Percentiles rank a stretch among this genome's conserved stretches.
phyloP scores from a whole-genome alignment of 2,888 invertebrate species.

The Acleris laterana region DNA sequence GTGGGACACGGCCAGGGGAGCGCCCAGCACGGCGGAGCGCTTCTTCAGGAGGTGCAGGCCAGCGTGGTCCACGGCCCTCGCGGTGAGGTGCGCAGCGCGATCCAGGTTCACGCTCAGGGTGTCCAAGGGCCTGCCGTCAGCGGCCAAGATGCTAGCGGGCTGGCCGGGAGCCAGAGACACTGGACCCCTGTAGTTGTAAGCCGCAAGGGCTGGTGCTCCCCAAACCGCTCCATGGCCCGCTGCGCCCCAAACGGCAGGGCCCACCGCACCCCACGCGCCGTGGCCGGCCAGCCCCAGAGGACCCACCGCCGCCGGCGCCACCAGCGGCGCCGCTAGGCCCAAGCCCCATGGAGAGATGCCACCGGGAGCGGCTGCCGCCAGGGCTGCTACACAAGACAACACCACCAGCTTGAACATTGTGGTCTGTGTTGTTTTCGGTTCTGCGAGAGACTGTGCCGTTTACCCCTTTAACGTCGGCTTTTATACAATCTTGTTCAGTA shows the following conservation, averaged over 20 bases:
- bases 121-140: constrained; percentile 77
- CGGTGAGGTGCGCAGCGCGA: constrained; percentile 72
- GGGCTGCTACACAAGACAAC: constrained; percentile 85
- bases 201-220: constrained; percentile 59
- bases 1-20: constrained; percentile 55
- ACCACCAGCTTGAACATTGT: constrained; percentile 85
- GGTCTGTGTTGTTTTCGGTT: constrained; percentile 78
- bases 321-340: constrained; percentile 50
- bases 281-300: constrained; percentile 41
- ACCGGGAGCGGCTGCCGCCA: constrained; percentile 80
- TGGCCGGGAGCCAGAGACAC: constrained; percentile 74
- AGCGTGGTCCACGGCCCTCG: constrained; percentile 64
- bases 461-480: constrained; percentile 60
- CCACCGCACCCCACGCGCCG: constrained; percentile 49
- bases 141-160: constrained; percentile 74
- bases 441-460: constrained; percentile 68
- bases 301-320: constrained; percentile 49
- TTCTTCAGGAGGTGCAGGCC: constrained; percentile 63
- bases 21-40: constrained; percentile 64
- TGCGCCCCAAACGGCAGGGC: constrained; percentile 48
- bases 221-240: constrained; percentile 41
- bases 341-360: constrained; percentile 48
- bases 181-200: constrained; percentile 75
- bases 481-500: constrained; percentile 69
- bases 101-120: constrained; percentile 78